Percentiles rank a stretch among this genome's conserved stretches.
phyloP scores from a whole-genome alignment of 2,113 vertebrate species.

The Solea solea region DNA sequence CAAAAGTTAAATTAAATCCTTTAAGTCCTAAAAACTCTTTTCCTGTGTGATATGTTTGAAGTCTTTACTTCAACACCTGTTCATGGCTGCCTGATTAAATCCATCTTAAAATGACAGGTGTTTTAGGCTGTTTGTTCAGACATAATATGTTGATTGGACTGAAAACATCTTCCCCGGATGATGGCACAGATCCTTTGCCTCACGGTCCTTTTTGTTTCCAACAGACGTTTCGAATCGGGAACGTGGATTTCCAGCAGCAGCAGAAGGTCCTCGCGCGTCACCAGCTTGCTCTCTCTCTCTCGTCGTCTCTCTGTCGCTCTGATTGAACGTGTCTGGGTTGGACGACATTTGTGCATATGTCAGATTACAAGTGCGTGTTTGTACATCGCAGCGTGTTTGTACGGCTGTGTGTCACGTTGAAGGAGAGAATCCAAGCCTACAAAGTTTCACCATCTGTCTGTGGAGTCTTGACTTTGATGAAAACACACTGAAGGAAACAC shows the following conservation, averaged over 20 bases:
- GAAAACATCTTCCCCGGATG: slow-evolving; percentile 51
- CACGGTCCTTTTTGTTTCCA: slow-evolving; percentile 43
- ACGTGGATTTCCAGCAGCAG: slow-evolving; percentile 42
- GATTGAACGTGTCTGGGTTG: slow-evolving; percentile 7
- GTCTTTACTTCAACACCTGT: slow-evolving; percentile 12
- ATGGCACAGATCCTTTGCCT: slow-evolving; percentile 42
- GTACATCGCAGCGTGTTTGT: slow-evolving; percentile 10
- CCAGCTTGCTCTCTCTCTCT: slow-evolving; percentile 30
- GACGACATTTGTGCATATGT: slow-evolving; percentile 29
- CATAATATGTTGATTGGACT: slow-evolving; percentile 48
- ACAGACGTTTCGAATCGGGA: slow-evolving; percentile 60
- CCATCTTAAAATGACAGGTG: slow-evolving; percentile 50
- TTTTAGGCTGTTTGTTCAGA: slow-evolving; percentile 63
- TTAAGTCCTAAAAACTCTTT: not conserved
- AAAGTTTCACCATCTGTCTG: slow-evolving; percentile 33
- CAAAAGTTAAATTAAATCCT: no score
- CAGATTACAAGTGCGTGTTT: slow-evolving; percentile 20
- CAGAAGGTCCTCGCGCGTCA: slow-evolving; percentile 37
- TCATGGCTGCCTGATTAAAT: slow-evolving; percentile 26
- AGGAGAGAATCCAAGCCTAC: not conserved
- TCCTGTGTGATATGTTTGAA: slow-evolving; percentile 4
- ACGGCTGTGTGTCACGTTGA: not conserved
- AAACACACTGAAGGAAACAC: not conserved
- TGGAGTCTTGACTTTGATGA: slow-evolving; percentile 19
- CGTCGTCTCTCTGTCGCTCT: slow-evolving; percentile 13